Base-by-base conservation (phyloP, 2,797 vertebrate genomes). In the Coregonus suidteri region DNA sequence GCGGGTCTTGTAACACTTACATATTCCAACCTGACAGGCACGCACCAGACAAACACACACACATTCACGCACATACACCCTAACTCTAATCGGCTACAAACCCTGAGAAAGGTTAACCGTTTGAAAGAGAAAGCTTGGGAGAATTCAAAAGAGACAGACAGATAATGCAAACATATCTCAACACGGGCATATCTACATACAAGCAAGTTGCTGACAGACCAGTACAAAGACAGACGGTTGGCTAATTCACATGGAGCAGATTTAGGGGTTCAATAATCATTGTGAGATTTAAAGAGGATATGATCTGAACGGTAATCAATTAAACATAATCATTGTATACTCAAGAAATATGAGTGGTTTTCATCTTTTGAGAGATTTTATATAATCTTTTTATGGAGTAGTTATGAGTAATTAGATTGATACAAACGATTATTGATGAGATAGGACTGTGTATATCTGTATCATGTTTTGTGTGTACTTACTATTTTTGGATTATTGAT, bases 121-220 rank as follows among this genome's bases (percentile, higher is more conserved):
- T 71, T 11, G 31, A 30, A 76, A 47, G 51, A 54, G 41, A 52
- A 56, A 34, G 68, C 37, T 16, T 74, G 67, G 53, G 31, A 75
- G 59, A 59, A 41, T 18, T 73, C 66, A 47, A 77, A 74, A 78
- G n/a, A 69, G 52, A 51, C 75, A 80, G 76, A 77, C 79, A 72
- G 53, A 82, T 81, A 84, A 82, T 75, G 56, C 14, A 71, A 77
- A 78, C 54, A 71, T 70, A 74, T 76, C 73, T 85, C 67, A 79
- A 53, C 75, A 73, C 77, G 62, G 54, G 52, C 47, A 72, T 64
- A n/a, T 16, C 65, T 59, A 74, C 51, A 59, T 52, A 77, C 53
- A 59, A 14, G 20, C 51, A 65, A 75, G 35, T 72, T 51, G 66
- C 67, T 68, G 77, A 84, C 82, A 77, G 77, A 31, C 18, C 56